Conservation (phyloP, 2,113 vertebrate genomes). For the Choloepus hoffmanni region DNA sequence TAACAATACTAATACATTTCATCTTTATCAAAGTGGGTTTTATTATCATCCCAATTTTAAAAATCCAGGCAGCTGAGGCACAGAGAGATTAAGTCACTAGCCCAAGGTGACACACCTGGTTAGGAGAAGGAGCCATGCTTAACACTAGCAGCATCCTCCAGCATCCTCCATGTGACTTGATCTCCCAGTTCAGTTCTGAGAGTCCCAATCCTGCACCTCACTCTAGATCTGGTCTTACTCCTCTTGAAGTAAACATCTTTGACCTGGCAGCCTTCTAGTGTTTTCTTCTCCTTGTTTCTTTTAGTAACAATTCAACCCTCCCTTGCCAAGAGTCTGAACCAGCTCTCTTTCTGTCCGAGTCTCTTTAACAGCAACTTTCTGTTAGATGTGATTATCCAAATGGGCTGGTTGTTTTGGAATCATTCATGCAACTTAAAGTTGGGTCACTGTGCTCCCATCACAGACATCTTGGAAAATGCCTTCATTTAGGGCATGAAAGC, state of each 20-base stretch:
- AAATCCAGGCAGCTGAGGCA: background rate
- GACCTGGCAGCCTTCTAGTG: background rate
- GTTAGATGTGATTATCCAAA: background rate
- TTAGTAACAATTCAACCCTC: background rate
- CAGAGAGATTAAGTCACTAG: background rate
- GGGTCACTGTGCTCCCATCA: background rate
- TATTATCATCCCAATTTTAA: background rate
- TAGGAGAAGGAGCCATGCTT: background rate
- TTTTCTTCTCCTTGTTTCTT: background rate
- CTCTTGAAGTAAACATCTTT: background rate
- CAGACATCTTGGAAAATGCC: background rate
- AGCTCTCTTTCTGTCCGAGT: background rate
- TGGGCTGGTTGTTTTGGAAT: background rate
- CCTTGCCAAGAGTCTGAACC: background rate
- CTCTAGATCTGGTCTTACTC: background rate
- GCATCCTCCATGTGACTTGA: background rate
- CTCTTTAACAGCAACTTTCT: background rate
- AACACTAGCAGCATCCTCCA: background rate
- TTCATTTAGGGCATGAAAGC: background rate
- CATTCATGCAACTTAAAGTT: conserved; percentile 15
- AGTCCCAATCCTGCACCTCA: background rate
- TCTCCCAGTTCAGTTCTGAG: background rate
- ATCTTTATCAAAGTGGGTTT: background rate
- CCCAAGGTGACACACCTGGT: background rate
- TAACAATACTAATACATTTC: background rate